These are phyloP conservation scores for Nothobranchius kuhntae DNA, from an alignment of 2,113 vertebrate species.

Conservation along the genomic window DNA sequence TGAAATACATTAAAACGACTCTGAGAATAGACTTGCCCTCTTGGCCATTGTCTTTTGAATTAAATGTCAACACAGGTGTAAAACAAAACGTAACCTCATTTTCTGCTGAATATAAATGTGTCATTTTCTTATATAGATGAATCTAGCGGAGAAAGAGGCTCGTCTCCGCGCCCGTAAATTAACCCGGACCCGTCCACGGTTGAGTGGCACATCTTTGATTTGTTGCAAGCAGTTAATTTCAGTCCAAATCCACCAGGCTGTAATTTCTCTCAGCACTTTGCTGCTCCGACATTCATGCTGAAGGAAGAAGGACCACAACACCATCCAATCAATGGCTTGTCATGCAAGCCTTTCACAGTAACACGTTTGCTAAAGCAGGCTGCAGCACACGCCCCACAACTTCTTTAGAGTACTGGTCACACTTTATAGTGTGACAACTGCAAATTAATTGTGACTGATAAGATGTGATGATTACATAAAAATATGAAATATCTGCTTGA, in stretches of 20 bases:
- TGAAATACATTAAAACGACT: slow-evolving; percentile 74
- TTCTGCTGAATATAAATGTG: slow-evolving; percentile 78
- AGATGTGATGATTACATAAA: no score
- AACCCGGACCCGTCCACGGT: slow-evolving; percentile 60
- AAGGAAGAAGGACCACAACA: slow-evolving; percentile 17
- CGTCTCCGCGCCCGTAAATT: slow-evolving; percentile 73
- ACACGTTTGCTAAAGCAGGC: slow-evolving; percentile 43
- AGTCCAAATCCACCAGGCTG: slow-evolving; percentile 67
- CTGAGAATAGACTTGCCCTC: slow-evolving; percentile 70
- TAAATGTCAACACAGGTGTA: slow-evolving; percentile 79
- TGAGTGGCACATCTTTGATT: slow-evolving; percentile 80
- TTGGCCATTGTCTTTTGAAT: slow-evolving; percentile 75
- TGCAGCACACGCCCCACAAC: slow-evolving; percentile 11
- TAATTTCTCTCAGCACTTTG: slow-evolving; percentile 60
- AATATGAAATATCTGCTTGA: no score
- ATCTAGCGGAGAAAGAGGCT: slow-evolving; percentile 64
- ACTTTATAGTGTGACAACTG: no score
- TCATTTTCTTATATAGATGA: slow-evolving; percentile 75
- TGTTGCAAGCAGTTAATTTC: slow-evolving; percentile 77
- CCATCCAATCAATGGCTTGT: slow-evolving; percentile 56
- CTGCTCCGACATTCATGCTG: slow-evolving; percentile 30
- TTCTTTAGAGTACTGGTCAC: background rate
- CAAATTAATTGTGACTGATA: no score
- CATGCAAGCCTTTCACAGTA: slow-evolving; percentile 47
- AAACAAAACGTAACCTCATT: slow-evolving; percentile 79